Conservation (phyloP, 2,888 invertebrate species). For the Eutolmus rufibarbis region DNA sequence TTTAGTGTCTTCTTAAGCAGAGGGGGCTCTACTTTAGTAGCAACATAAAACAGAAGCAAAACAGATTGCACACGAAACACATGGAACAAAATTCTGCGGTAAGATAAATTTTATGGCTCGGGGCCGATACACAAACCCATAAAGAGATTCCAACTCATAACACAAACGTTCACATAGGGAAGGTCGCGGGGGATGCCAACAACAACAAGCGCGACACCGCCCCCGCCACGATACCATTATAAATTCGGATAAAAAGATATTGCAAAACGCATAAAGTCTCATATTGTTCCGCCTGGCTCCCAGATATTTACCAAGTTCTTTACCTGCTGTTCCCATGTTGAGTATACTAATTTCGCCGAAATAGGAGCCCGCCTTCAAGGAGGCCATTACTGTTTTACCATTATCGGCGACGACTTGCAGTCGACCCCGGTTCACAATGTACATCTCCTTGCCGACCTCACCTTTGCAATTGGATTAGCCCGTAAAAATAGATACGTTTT, state of each 20-base stretch:
- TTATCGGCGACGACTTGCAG: slow-evolving; percentile 95
- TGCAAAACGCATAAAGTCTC: background rate
- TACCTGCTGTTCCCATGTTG: slow-evolving; percentile 99
- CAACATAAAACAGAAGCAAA: slow-evolving; percentile 24
- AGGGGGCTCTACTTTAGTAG: background rate
- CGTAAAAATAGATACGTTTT: background rate
- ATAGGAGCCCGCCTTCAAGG: slow-evolving; percentile 97
- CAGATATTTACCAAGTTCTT: slow-evolving; percentile 94
- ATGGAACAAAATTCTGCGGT: slow-evolving; percentile 8
- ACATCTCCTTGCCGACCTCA: slow-evolving; percentile 99
- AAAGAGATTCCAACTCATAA: slow-evolving; percentile 20
- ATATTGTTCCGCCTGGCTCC: slow-evolving; percentile 64
- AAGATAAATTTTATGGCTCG: background rate
- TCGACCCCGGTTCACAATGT: slow-evolving; percentile 96
- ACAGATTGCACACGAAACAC: slow-evolving; percentile 31
- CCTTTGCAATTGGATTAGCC: slow-evolving; percentile 68
- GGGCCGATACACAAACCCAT: slow-evolving; percentile 17
- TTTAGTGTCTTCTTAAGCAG: background rate
- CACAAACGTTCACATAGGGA: slow-evolving; percentile 31
- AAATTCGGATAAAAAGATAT: slow-evolving; percentile 47
- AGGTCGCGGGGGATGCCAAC: background rate
- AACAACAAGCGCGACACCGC: background rate
- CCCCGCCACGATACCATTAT: slow-evolving; percentile 13
- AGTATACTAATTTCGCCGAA: slow-evolving; percentile 99
- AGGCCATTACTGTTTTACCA: slow-evolving; percentile 94